phyloP scores from a whole-genome alignment of 2,797 vertebrate genomes.

The Chromobotia macracanthus region DNA sequence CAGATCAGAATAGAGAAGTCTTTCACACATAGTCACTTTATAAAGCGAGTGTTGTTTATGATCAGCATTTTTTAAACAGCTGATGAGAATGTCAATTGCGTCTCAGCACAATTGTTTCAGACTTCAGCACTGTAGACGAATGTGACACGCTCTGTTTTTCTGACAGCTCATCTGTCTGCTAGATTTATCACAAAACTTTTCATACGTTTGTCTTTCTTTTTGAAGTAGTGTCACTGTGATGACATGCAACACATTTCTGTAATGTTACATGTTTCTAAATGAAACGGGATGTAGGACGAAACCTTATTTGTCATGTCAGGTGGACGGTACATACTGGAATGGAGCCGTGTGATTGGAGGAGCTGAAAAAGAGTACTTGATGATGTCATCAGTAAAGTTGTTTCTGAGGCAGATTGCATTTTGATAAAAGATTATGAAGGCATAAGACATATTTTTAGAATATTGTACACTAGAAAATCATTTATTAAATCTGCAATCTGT shows the following conservation, averaged over 20 bases:
- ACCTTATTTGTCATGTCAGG: too few relatives aligned
- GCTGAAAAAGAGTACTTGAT: too few relatives aligned
- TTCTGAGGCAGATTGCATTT: too few relatives aligned
- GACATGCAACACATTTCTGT: too few relatives aligned
- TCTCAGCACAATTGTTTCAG: background rate
- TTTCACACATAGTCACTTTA: background rate
- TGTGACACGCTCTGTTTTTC: background rate
- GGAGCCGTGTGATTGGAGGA: too few relatives aligned
- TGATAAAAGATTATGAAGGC: too few relatives aligned
- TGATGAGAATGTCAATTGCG: background rate
- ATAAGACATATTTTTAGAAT: too few relatives aligned
- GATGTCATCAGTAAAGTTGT: too few relatives aligned
- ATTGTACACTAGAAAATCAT: too few relatives aligned
- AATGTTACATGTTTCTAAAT: background rate
- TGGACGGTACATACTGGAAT: too few relatives aligned
- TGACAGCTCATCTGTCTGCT: background rate
- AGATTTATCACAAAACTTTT: background rate
- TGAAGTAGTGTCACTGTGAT: background rate
- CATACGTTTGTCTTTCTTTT: background rate
- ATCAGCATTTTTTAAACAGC: slow-evolving; percentile 35
- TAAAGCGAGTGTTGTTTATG: slow-evolving; percentile 3
- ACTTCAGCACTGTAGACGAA: background rate
- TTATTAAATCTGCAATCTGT: too few relatives aligned
- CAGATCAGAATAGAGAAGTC: background rate
- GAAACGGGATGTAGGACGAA: too few relatives aligned